phyloP scores from a whole-genome alignment of 1,140 invertebrate species.

The Heliconius congener region DNA sequence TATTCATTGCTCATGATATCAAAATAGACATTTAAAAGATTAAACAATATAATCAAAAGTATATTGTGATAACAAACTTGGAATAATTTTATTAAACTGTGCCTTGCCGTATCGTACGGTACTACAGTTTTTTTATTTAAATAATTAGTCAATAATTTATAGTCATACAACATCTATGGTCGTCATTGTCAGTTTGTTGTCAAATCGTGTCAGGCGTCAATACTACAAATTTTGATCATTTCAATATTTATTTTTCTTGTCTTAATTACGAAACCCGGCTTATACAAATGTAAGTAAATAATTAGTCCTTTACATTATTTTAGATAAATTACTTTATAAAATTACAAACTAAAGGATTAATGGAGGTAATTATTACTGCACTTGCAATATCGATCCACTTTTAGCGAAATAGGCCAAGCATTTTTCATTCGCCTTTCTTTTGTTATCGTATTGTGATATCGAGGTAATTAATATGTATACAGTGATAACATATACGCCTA shows the following conservation, averaged over 20 bases:
- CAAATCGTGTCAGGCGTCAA: slow-evolving; percentile 24
- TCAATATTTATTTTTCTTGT: slow-evolving; percentile 24
- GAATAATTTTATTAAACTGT: no score
- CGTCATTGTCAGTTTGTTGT: slow-evolving; percentile 16
- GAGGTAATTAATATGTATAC: slow-evolving; percentile 21
- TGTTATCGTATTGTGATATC: slow-evolving; percentile 33
- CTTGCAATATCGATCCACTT: slow-evolving; percentile 53
- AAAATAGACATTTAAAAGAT: no score
- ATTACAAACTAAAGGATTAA: neutral
- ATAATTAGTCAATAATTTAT: no score
- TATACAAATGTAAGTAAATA: slow-evolving; percentile 19
- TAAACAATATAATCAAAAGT: no score
- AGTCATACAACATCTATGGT: neutral
- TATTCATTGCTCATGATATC: no score
- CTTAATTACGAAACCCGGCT: slow-evolving; percentile 26
- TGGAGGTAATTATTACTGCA: slow-evolving; percentile 23
- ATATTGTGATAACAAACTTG: no score
- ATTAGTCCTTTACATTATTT: neutral
- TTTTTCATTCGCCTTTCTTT: slow-evolving; percentile 37
- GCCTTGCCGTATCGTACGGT: no score
- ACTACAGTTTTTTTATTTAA: no score
- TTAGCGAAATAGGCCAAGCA: slow-evolving; percentile 43
- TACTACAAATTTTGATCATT: slow-evolving; percentile 25
- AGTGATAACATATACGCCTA: slow-evolving; percentile 22
- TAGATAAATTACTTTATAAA: neutral